Evolutionary conservation across 2,888 invertebrate species (phyloP).

Genomic region (Hyalella azteca): DNA sequence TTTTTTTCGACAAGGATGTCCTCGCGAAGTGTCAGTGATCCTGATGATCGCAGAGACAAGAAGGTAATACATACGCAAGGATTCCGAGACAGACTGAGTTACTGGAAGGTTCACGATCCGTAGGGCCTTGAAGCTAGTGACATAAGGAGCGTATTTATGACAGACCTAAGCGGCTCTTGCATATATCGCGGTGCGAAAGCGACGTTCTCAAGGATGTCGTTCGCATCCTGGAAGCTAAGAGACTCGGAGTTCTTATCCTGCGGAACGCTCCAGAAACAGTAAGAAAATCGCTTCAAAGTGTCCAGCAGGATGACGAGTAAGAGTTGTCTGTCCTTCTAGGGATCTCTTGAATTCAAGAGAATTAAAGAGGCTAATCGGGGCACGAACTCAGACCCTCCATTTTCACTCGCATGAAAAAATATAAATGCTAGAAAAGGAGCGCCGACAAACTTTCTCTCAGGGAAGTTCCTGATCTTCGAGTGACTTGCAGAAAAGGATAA

Average conservation of each 20-base stretch:
- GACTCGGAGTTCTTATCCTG: neutral
- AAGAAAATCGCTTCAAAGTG: neutral
- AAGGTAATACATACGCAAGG: too few species aligned
- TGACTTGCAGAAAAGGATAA: neutral
- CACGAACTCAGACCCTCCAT: neutral
- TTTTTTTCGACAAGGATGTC: too few species aligned
- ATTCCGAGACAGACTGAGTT: too few species aligned
- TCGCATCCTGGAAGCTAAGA: neutral
- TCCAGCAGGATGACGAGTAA: neutral
- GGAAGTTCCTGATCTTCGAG: conserved; percentile 13
- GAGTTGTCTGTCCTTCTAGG: neutral
- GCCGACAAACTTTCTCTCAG: neutral
- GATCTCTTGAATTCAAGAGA: neutral
- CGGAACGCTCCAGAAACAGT: neutral
- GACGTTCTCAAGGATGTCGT: neutral
- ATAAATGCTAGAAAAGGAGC: conserved; percentile 8
- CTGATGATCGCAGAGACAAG: too few species aligned
- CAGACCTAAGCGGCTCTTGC: neutral
- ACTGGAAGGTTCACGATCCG: too few species aligned
- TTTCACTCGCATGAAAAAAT: conserved; percentile 20
- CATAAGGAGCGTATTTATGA: neutral
- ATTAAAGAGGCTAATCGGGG: conserved; percentile 3
- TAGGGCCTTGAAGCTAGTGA: too few species aligned
- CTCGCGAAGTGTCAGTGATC: too few species aligned
- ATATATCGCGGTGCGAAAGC: neutral